Percentiles rank a stretch among this genome's conserved stretches.
Conservation (phyloP, 2,888 invertebrate genomes). For the Fragum whitleyi region DNA sequence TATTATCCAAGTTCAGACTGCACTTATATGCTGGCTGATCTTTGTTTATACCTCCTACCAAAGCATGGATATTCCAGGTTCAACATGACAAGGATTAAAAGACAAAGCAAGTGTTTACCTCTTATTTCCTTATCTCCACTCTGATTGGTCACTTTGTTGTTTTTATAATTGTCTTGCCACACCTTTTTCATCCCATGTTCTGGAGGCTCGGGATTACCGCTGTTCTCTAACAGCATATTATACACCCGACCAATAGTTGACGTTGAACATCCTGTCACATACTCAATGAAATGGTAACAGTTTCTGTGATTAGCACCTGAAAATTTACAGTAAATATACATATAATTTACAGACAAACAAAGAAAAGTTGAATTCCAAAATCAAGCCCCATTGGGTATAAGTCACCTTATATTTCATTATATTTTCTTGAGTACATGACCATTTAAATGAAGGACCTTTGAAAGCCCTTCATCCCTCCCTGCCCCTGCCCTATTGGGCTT, state of each 20-base stretch:
- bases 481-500: no score
- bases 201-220: constrained; percentile 80
- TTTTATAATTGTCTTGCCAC: constrained; percentile 70
- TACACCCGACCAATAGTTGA: constrained; percentile 81
- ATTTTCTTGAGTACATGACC: no score
- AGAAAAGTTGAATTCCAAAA: no score
- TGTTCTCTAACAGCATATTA: constrained; percentile 78
- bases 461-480: no score
- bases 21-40: no score
- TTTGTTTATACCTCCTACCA: no score
- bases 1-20: no score
- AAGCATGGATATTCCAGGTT: no score
- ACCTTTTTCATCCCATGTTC: constrained; percentile 81
- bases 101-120: not conserved
- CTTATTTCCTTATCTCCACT: constrained; percentile 6
- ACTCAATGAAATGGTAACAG: constrained; percentile 83
- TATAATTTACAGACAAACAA: not conserved
- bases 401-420: no score
- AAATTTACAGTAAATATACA: constrained; percentile 1
- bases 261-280: constrained; percentile 82
- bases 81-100: no score
- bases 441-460: no score
- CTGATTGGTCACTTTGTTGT: constrained; percentile 19
- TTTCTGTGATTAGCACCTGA: constrained; percentile 78
- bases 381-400: no score